Evolutionary conservation across 1,140 invertebrate species (phyloP).

Genomic region (Pinna nobilis): DNA sequence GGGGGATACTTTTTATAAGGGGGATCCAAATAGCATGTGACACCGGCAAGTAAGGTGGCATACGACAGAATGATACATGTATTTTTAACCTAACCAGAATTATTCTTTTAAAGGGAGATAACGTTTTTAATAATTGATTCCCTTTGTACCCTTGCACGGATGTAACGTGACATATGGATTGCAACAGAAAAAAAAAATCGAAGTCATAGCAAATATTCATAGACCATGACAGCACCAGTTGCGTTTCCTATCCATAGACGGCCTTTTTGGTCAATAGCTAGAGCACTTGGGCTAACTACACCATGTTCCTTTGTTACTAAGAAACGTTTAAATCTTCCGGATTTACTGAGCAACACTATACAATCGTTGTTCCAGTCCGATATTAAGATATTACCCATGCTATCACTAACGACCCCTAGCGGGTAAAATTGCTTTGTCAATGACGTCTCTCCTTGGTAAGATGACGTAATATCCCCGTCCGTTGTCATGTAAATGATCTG

Average conservation of each 20-base stretch:
- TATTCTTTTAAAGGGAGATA: no score
- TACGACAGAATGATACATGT: no score
- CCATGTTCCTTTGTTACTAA: not conserved
- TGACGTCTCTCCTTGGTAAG: slow-evolving; percentile 30
- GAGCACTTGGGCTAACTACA: slow-evolving; percentile 41
- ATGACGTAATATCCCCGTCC: slow-evolving; percentile 28
- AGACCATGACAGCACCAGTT: slow-evolving; percentile 35
- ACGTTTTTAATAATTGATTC: no score
- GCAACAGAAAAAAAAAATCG: no score
- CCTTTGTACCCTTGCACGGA: no score
- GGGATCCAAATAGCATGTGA: no score
- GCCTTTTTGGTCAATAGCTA: slow-evolving; percentile 42
- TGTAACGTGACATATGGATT: no score
- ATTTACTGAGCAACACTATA: slow-evolving; percentile 54
- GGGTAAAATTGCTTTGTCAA: slow-evolving; percentile 47
- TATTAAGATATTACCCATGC: slow-evolving; percentile 55
- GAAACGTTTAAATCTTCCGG: slow-evolving; percentile 9
- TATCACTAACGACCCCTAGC: slow-evolving; percentile 53
- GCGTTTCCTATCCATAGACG: slow-evolving; percentile 48
- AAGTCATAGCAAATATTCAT: slow-evolving; percentile 13
- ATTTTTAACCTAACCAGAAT: no score
- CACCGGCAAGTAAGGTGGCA: no score
- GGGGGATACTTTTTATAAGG: no score
- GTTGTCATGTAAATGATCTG: slow-evolving; percentile 42
- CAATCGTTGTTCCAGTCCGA: slow-evolving; percentile 63